phyloP scores from a whole-genome alignment of 2,888 invertebrate species.

The Catocala sponsa region DNA sequence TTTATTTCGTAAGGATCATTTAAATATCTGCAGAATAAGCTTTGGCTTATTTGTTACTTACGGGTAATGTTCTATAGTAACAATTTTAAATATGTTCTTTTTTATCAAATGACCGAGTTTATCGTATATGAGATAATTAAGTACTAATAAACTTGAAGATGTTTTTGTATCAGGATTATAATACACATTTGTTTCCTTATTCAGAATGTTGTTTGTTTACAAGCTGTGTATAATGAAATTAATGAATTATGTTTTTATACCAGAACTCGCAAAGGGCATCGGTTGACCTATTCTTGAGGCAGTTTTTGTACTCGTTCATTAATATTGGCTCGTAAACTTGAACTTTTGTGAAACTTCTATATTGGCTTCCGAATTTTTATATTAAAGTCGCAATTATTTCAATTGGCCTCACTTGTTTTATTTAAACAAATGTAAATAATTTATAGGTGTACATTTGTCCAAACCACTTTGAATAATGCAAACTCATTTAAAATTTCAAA shows the following conservation, averaged over 20 bases:
- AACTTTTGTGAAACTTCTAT: slow-evolving; percentile 42
- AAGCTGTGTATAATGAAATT: slow-evolving; percentile 15
- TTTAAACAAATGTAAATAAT: too few species aligned
- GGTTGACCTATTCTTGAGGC: slow-evolving; percentile 37
- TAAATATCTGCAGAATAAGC: slow-evolving; percentile 8
- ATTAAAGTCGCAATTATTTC: background rate
- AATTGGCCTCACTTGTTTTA: background rate
- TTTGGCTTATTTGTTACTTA: slow-evolving; percentile 17
- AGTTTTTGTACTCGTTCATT: slow-evolving; percentile 31
- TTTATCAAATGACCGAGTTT: background rate
- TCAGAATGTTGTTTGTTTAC: slow-evolving; percentile 23
- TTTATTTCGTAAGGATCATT: too few species aligned
- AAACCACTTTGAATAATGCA: background rate
- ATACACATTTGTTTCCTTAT: slow-evolving; percentile 21
- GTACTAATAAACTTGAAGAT: slow-evolving; percentile 5
- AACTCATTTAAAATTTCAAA: background rate
- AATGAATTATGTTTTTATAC: slow-evolving; percentile 21
- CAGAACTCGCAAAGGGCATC: slow-evolving; percentile 43
- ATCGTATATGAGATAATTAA: background rate
- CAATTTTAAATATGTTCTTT: background rate
- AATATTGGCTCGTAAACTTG: slow-evolving; percentile 45
- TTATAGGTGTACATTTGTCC: background rate
- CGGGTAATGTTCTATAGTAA: background rate
- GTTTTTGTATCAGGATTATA: slow-evolving; percentile 15
- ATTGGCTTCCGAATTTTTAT: slow-evolving; percentile 26